Base-by-base conservation (phyloP, 1,140 invertebrate genomes). In the Galendromus occidentalis region DNA sequence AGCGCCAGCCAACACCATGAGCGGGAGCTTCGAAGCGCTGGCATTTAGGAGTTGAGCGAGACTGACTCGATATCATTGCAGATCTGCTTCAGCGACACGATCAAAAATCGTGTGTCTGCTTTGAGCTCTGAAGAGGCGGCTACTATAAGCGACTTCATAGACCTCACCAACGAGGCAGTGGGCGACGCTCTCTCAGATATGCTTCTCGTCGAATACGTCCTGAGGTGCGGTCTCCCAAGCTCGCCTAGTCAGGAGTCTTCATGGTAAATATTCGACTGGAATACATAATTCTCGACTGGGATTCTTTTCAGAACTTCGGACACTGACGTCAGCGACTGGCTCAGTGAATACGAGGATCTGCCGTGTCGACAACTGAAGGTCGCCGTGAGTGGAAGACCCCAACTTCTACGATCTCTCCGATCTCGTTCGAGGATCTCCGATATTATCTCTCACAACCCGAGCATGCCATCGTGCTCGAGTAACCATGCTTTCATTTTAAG, bases 121-220 rank as follows among this genome's bases (percentile, higher is more conserved):
- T 14, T 30, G 12, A 63, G 64, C 25, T 7, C 22, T 29, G 66
- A 76, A 68, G 79, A 82, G 9, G 84, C 84, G 0, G 71, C 77
- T 51, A 81, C 81, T 65, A 76, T 95, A 22, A 70, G 79, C 12
- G 76, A 79, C 65, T 74, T 90, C 14, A 85, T 91, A 39, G 83
- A 92, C 75, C 76, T 95, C 66, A 91, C 92, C 18, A 97, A 97
- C 74, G 88, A 78, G 78, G 88, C 89, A 4, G 91, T 98, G 1
- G 95, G 95, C 0, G 95, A 98, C 80, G 94, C 94, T 0, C 83
- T 98, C 18, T 92, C 93, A 0, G 93, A 98, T 74, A 82, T 98
- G 80, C 77, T 99, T 25, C 73, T 96, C 7, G 89, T 97, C 0
- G 96, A 99, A 76, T 85, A 85, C 0, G 86, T 98, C 55, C 79